Evolutionary conservation across 1,140 invertebrate genomes (phyloP).

Genomic region (Rhynchophorus ferrugineus): DNA sequence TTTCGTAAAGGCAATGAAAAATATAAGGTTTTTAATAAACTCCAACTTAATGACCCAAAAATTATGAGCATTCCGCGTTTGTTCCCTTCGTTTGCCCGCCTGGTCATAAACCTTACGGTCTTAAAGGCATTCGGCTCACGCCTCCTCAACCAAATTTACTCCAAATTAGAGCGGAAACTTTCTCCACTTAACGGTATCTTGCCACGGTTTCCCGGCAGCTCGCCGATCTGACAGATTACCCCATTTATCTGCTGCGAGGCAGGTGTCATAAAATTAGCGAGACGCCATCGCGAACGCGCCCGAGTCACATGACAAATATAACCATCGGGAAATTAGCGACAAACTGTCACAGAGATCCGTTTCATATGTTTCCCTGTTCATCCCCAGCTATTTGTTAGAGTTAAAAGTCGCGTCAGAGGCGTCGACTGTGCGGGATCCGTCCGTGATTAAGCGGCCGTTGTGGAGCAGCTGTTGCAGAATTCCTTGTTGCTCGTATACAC

Average conservation of each 20-base stretch:
- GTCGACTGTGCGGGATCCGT: not conserved
- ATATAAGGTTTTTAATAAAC: too few species aligned
- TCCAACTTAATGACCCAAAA: too few species aligned
- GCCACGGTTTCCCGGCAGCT: not conserved
- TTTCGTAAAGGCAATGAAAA: too few species aligned
- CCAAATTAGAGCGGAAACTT: not conserved
- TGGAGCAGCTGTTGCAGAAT: not conserved
- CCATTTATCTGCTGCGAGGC: constrained; percentile 19
- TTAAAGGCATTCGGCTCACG: too few species aligned
- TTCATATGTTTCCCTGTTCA: constrained; percentile 19
- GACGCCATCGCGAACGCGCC: constrained; percentile 15
- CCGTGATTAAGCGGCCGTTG: not conserved
- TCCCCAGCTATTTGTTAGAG: constrained; percentile 6
- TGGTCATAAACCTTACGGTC: too few species aligned
- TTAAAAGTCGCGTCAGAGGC: not conserved
- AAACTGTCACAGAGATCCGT: constrained; percentile 16
- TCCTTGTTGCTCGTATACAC: not conserved
- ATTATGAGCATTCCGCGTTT: too few species aligned
- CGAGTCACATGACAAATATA: constrained; percentile 25
- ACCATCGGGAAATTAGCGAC: constrained; percentile 26
- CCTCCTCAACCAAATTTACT: constrained; percentile 4
- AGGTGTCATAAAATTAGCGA: constrained; percentile 23
- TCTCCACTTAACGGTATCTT: not conserved
- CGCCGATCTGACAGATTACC: constrained; percentile 12
- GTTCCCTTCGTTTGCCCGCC: too few species aligned